phyloP scores from a whole-genome alignment of 2,797 vertebrate species.

The Tragelaphus eurycerus region DNA sequence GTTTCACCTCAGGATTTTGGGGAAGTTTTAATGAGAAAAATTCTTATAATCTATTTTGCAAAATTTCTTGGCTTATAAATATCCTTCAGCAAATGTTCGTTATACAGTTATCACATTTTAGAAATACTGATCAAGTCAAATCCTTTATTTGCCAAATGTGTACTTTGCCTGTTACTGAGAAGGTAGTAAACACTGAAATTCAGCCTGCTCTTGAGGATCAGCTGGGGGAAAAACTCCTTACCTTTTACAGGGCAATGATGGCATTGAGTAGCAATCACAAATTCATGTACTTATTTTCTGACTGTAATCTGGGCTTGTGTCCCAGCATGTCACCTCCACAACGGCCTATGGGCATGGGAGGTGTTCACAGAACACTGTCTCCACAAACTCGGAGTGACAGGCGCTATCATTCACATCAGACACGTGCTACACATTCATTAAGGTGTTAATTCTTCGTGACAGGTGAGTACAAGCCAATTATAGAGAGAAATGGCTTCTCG shows the following conservation, averaged over 20 bases:
- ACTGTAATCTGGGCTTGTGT: background rate
- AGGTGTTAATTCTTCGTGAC: background rate
- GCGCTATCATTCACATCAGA: background rate
- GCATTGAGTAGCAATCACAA: background rate
- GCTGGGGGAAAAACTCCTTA: background rate
- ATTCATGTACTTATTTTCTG: background rate
- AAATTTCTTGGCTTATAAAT: constrained; percentile 10
- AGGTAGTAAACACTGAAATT: background rate
- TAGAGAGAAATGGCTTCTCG: background rate
- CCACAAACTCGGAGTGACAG: background rate
- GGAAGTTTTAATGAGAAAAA: constrained; percentile 40
- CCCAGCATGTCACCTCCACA: background rate
- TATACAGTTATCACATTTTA: background rate
- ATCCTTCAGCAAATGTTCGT: background rate
- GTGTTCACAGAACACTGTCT: background rate
- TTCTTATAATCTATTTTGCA: background rate
- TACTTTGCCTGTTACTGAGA: background rate
- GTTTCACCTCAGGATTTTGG: background rate
- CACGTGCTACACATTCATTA: background rate
- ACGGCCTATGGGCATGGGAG: background rate
- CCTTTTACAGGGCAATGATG: background rate
- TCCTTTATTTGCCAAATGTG: background rate
- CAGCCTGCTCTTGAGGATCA: background rate
- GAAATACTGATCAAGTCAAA: background rate
- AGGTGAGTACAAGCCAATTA: background rate